These are phyloP conservation scores for Andrena hattorfiana DNA, from an alignment of 2,888 invertebrate genomes.

Conservation along the genomic window DNA sequence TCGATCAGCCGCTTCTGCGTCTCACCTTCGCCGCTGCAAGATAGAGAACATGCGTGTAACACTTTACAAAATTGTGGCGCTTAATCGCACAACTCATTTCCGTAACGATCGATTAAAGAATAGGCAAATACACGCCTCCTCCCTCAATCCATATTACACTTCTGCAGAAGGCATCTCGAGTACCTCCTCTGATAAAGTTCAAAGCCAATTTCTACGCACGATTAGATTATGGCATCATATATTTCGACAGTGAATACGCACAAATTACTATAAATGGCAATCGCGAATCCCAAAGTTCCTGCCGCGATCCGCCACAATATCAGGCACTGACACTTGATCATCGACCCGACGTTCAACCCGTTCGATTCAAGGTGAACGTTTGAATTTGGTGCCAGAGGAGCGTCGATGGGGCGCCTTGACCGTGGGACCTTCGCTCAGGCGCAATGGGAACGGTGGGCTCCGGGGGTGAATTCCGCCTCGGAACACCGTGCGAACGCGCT, in stretches of 20 bases:
- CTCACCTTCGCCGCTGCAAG: background rate
- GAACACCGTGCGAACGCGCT: conserved; percentile 29
- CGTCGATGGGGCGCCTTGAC: conserved; percentile 29
- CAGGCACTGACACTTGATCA: background rate
- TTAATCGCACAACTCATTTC: background rate
- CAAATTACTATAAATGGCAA: no score
- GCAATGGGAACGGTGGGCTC: conserved; percentile 40
- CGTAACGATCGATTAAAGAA: no score
- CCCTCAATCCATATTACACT: no score
- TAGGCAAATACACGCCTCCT: no score
- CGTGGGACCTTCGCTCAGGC: conserved; percentile 53
- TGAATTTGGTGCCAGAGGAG: conserved; percentile 49
- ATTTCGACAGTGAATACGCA: no score
- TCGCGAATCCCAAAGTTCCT: no score
- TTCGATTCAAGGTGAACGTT: conserved; percentile 20
- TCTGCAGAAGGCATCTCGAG: no score
- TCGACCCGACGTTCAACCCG: conserved; percentile 4
- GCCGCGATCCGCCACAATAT: no score
- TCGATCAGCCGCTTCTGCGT: conserved; percentile 17
- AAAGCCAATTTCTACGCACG: no score
- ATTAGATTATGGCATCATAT: no score
- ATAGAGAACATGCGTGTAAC: background rate
- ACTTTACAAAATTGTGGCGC: background rate
- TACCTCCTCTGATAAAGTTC: no score
- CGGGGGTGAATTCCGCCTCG: conserved; percentile 51